Conservation (phyloP, 2,113 vertebrate genomes). For the Okapia johnstoni region DNA sequence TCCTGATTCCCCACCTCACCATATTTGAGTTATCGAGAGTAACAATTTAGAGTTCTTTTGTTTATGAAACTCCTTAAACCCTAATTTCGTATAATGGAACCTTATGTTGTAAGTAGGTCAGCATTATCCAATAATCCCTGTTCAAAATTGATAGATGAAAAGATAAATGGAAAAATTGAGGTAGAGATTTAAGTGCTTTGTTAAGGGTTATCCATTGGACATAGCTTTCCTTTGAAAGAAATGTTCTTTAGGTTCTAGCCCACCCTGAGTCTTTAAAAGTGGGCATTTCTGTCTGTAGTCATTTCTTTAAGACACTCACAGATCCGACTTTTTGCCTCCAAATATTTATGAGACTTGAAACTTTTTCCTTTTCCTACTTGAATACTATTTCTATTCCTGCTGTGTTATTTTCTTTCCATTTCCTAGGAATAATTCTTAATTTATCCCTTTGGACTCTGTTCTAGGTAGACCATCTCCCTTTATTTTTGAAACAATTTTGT, state of each 20-base stretch:
- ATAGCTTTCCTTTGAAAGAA: neutral
- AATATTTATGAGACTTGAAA: neutral
- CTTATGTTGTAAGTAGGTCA: neutral
- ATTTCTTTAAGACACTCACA: neutral
- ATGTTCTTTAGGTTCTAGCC: neutral
- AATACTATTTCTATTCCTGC: neutral
- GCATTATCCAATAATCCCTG: neutral
- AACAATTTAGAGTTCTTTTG: neutral
- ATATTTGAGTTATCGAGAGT: neutral
- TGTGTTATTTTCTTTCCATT: neutral
- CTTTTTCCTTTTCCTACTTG: neutral
- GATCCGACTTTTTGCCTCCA: neutral
- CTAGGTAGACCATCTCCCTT: neutral
- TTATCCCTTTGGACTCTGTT: neutral
- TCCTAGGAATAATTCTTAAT: neutral
- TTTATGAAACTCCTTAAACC: neutral
- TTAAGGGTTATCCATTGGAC: neutral
- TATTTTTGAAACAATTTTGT: conserved; percentile 20
- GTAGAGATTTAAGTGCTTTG: neutral
- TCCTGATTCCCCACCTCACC: neutral
- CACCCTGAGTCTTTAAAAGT: neutral
- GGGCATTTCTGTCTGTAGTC: neutral
- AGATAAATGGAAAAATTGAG: too few species aligned
- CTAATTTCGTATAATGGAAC: neutral
- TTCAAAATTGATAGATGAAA: neutral